Evolutionary conservation across 2,888 invertebrate genomes (phyloP), one percentile per base, ranked within the genome.

Genomic region (Spatulosminthurus flaviceps): DNA sequence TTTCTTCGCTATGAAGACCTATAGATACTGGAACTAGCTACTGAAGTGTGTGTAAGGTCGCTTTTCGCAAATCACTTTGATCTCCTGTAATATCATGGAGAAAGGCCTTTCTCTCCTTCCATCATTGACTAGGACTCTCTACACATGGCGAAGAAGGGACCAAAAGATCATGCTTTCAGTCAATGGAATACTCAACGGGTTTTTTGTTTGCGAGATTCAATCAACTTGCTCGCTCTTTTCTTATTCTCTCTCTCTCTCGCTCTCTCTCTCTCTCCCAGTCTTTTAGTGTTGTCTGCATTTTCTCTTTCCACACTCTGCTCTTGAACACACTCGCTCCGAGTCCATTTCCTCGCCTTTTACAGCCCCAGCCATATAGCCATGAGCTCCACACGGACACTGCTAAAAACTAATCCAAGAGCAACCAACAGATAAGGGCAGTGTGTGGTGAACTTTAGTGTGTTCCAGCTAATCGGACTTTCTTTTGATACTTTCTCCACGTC

Each of bases 11-110:
- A n/a, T n/a, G n/a, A n/a, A n/a, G n/a, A n/a, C n/a, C n/a, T n/a
- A n/a, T n/a, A n/a, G n/a, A n/a, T 34, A 34, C 5, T 34, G 9
- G 34, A 7, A 34, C 5, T 34, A 41, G 34, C 13, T n/a, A n/a
- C n/a, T n/a, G n/a, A n/a, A n/a, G 11, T n/a, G 72, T 42, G 22
- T 29, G 60, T 51, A 60, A 29, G 29, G 43, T 51, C 21, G 60
- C 73, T 75, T 75, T 61, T 75, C 61, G 34, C 75, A 64, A 73
- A 64, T 75, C 75, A 64, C 75, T 75, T 75, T 75, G 75, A 64
- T 75, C 66, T 64, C 75, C 21, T 13, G 64, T 34, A 21, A 60
- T 73, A 60, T 26, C 11, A 60, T 51, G 73, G 51, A 51, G 29
- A 60, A 41, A 64, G 11, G 22, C 16, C 64, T 75, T 61, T 64